Percentiles rank a stretch among this genome's conserved stretches.
Evolutionary conservation across 2,113 vertebrate species (phyloP).

Genomic region (Ceyx melanurus): DNA sequence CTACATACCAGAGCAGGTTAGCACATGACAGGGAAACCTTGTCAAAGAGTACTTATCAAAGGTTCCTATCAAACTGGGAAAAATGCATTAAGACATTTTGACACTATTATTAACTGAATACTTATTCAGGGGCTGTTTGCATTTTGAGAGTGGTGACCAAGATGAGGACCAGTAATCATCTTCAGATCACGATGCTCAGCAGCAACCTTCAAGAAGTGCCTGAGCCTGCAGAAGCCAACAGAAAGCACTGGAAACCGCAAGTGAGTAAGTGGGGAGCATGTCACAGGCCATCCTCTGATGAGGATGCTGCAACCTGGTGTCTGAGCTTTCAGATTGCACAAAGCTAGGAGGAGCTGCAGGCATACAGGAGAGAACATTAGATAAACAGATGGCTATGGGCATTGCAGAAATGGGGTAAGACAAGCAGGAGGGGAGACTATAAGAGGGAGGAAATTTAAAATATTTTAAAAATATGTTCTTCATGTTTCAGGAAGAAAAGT

Average conservation of each 20-base stretch:
- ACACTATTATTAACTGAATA: not conserved
- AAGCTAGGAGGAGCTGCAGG: not conserved
- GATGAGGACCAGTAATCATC: not conserved
- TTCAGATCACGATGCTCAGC: not conserved
- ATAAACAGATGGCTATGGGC: not conserved
- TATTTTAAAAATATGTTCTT: not conserved
- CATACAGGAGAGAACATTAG: not conserved
- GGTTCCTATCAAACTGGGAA: not conserved
- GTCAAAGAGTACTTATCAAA: not conserved
- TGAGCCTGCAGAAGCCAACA: not conserved
- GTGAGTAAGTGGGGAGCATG: not conserved
- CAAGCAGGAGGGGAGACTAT: not conserved
- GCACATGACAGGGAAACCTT: not conserved
- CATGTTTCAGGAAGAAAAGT: not conserved
- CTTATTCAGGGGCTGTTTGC: not conserved
- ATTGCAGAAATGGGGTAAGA: not conserved
- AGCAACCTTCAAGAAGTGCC: not conserved
- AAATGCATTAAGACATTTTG: not conserved
- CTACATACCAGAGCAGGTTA: not conserved
- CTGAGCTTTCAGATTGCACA: not conserved
- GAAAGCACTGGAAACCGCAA: not conserved
- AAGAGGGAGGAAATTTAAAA: not conserved
- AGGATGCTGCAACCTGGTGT: not conserved
- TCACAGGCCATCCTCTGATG: not conserved
- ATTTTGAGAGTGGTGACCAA: not conserved